Evolutionary conservation across 2,888 invertebrate genomes (phyloP), one percentile per base, ranked within the genome.

Genomic region (Aproaerema taeniolella): DNA sequence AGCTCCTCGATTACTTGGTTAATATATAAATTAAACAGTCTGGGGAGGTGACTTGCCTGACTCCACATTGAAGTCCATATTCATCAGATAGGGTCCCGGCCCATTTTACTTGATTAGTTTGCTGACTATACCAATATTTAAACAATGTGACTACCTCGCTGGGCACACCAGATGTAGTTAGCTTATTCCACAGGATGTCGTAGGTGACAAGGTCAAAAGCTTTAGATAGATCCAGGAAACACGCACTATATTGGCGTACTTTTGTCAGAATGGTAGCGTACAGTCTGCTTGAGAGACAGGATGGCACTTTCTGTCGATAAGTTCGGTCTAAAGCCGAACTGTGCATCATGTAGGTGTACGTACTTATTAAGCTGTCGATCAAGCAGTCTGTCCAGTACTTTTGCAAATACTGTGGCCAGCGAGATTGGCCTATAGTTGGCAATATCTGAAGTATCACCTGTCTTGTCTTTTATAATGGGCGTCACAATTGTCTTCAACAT

Each of bases 361-460:
- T 39, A 30, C 7, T 37, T 11, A 1, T 35, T 29, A 9, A 53
- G 32, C 1, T 42, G 39, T 15, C 16, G 15, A 20, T 48, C 38
- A 17, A 50, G 43, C 41, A 53, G 6, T 33, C 49, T 34, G 28
- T 52, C 53, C n/a, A 49, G 20, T 16, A 48, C 43, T 25, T 48
- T 48, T 1, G 50, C 45, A 6, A 43, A 28, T 11, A 48, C 39
- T 12, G 45, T 46, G 13, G 48, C 48, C n/a, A 46, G 30, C 4
- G 48, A 48, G 7, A 46, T 48, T 7, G 31, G 31, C 16, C 31
- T 31, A 16, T 31, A 31, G 16, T 31, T 31, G 5, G 15, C 2
- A 4, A 15, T 7, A 9, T 11, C 11, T 4, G 29, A 29, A 6
- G 13, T 2, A 12, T 29, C 29, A 2, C 29, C 13, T 2, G 29